Conservation (phyloP, 2,113 vertebrate genomes). For the Oryzias celebensis region DNA sequence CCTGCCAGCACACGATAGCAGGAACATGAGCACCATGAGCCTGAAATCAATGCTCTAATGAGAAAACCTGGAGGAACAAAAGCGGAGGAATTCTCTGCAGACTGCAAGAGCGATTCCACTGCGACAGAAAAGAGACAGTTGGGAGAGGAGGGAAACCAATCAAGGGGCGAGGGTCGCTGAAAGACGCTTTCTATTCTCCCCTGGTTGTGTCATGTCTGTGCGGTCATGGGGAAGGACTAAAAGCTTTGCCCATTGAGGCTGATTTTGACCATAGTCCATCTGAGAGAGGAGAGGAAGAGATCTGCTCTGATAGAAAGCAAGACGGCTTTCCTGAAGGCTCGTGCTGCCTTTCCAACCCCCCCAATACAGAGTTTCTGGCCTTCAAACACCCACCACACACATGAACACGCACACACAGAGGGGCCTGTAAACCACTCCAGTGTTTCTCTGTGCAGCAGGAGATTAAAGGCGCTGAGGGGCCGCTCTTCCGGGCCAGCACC, state of each 20-base stretch:
- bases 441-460: slow-evolving; percentile 87
- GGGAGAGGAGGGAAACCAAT: not conserved
- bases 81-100: no score
- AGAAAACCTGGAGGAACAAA: no score
- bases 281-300: slow-evolving; percentile 31
- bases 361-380: slow-evolving; percentile 29
- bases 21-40: no score
- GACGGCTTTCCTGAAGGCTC: slow-evolving; percentile 35
- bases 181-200: slow-evolving; percentile 34
- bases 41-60: no score
- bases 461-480: slow-evolving; percentile 78
- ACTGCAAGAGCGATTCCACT: no score
- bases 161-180: slow-evolving; percentile 8
- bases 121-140: not conserved
- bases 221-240: slow-evolving; percentile 38
- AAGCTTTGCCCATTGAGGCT: slow-evolving; percentile 45
- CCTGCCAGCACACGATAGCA: no score
- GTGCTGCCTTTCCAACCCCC: slow-evolving; percentile 32
- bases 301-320: slow-evolving; percentile 27
- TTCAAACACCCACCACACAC: slow-evolving; percentile 2
- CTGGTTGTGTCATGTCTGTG: slow-evolving; percentile 5
- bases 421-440: slow-evolving; percentile 77
- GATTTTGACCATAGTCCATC: slow-evolving; percentile 36
- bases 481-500: slow-evolving; percentile 60
- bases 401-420: slow-evolving; percentile 12